phyloP scores from a whole-genome alignment of 2,797 vertebrate genomes.

The Lutjanus campechanus region DNA sequence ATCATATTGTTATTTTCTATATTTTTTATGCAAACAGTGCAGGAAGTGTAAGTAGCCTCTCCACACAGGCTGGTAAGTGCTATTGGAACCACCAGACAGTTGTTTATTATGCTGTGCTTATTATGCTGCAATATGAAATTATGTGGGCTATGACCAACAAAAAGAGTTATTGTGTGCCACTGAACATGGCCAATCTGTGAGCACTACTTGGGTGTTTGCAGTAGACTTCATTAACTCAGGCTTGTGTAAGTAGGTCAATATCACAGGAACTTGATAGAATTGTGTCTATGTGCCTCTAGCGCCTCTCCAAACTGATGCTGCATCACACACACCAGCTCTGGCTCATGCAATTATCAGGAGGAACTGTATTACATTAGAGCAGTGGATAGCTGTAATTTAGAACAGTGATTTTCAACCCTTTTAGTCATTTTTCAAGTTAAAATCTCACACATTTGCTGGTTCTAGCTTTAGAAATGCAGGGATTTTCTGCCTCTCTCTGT shows the following conservation, averaged over 20 bases:
- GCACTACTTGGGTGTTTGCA: slow-evolving; percentile 49
- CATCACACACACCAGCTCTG: slow-evolving; percentile 30
- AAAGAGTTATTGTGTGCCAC: slow-evolving; percentile 10
- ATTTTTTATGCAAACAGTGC: no score
- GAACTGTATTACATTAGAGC: slow-evolving; percentile 10
- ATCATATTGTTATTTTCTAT: no score
- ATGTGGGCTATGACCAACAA: neutral
- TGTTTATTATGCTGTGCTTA: neutral
- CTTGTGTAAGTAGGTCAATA: slow-evolving; percentile 81
- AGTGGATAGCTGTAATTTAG: neutral
- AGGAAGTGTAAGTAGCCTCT: no score
- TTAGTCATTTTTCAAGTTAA: no score
- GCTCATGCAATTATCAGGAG: slow-evolving; percentile 34
- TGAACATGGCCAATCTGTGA: slow-evolving; percentile 26
- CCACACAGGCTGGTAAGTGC: no score
- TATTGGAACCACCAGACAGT: no score
- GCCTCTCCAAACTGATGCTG: slow-evolving; percentile 60
- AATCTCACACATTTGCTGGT: no score
- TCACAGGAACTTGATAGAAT: slow-evolving; percentile 69
- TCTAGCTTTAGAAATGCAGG: no score
- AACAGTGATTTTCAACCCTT: no score
- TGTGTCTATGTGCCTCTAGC: slow-evolving; percentile 61
- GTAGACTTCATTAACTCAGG: slow-evolving; percentile 62
- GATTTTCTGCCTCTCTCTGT: no score
- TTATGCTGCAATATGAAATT: neutral